These are phyloP conservation scores for Sphenodon punctatus DNA, from an alignment of 2,797 vertebrate genomes.

Conservation along the genomic window DNA sequence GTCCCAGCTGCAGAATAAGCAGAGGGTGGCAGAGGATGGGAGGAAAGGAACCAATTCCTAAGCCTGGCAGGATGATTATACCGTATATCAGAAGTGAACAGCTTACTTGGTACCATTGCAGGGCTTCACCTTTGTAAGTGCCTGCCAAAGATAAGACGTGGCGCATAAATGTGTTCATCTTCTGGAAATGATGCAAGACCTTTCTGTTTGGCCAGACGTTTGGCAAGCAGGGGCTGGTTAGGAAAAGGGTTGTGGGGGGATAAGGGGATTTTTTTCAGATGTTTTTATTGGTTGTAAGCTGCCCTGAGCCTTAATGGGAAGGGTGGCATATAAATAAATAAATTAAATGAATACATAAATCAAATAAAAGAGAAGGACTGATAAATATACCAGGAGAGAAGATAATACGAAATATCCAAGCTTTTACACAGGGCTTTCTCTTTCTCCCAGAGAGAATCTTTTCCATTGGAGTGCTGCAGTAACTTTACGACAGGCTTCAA, in stretches of 20 bases:
- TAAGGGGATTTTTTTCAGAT: too few species aligned
- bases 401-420: rapidly evolving
- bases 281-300: too few species aligned
- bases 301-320: too few species aligned
- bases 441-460: background rate
- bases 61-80: background rate
- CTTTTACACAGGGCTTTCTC: background rate
- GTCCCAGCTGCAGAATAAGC: background rate
- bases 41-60: rapidly evolving
- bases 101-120: background rate
- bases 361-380: too few species aligned
- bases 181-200: too few species aligned
- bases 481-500: background rate
- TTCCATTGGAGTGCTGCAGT: background rate
- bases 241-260: too few species aligned
- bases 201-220: too few species aligned
- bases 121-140: background rate
- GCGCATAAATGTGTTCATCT: background rate
- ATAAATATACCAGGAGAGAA: background rate
- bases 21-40: rapidly evolving
- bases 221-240: too few species aligned
- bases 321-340: too few species aligned
- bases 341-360: too few species aligned
- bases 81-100: background rate
- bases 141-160: background rate